Evolutionary conservation across 2,888 invertebrate species (phyloP).

Genomic region (Eledona agricola): DNA sequence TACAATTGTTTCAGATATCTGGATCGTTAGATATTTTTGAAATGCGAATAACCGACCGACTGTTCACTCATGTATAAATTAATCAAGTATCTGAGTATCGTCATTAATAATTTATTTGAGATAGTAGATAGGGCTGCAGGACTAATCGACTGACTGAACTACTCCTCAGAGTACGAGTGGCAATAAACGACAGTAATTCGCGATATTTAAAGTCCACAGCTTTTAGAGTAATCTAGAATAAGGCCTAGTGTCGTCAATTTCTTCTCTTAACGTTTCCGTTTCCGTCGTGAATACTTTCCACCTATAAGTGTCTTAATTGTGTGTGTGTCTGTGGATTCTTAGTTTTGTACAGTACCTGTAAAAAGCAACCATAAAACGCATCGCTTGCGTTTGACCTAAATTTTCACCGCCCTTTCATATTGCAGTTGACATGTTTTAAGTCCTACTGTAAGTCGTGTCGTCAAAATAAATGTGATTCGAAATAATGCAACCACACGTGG

Average conservation of each 20-base stretch:
- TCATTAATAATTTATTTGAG: slow-evolving; percentile 35
- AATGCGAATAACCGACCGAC: slow-evolving; percentile 38
- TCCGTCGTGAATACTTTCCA: slow-evolving; percentile 16
- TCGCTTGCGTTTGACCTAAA: slow-evolving; percentile 8
- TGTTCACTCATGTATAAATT: slow-evolving; percentile 38
- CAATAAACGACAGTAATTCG: slow-evolving; percentile 35
- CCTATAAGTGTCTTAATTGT: slow-evolving; percentile 41
- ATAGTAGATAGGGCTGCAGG: slow-evolving; percentile 32
- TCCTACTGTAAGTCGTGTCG: slow-evolving; percentile 29
- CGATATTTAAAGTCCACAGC: slow-evolving; percentile 35
- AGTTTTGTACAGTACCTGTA: slow-evolving; percentile 2
- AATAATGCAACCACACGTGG: slow-evolving; percentile 27
- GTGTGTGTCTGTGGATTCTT: slow-evolving; percentile 21
- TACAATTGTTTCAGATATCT: slow-evolving; percentile 19
- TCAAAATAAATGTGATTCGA: slow-evolving; percentile 39
- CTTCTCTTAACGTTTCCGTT: slow-evolving; percentile 21
- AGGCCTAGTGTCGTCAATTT: slow-evolving; percentile 44
- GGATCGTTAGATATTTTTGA: slow-evolving; percentile 25
- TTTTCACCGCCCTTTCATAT: slow-evolving; percentile 4
- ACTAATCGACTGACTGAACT: slow-evolving; percentile 36
- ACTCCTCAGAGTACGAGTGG: slow-evolving; percentile 31
- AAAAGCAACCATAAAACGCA: slow-evolving; percentile 10
- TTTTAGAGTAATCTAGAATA: slow-evolving; percentile 30
- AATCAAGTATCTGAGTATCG: slow-evolving; percentile 42
- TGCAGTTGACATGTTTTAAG: slow-evolving; percentile 24